Conservation (phyloP, 2,888 invertebrate genomes). For the Ptilodon capucinus region DNA sequence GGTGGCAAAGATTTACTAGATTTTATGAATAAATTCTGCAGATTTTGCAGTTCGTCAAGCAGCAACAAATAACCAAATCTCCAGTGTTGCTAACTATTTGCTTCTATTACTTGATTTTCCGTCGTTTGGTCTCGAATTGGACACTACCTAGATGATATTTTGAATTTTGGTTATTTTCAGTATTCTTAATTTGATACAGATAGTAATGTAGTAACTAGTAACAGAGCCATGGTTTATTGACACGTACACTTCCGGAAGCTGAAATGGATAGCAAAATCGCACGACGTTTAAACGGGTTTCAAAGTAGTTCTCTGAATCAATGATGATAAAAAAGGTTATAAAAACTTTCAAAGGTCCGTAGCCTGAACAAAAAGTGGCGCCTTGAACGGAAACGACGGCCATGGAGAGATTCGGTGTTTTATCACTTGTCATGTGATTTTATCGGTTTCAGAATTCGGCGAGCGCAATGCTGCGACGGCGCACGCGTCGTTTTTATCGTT, state of each 20-base stretch:
- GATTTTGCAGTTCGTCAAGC: too few relatives aligned
- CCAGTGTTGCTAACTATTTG: too few relatives aligned
- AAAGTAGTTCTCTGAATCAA: background rate
- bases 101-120: too few relatives aligned
- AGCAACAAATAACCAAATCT: too few relatives aligned
- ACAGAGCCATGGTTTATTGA: background rate
- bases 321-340: background rate
- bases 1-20: background rate
- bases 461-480: background rate
- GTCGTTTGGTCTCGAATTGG: too few relatives aligned
- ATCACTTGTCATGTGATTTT: constrained; percentile 20
- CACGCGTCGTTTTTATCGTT: background rate
- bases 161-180: too few relatives aligned
- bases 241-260: background rate
- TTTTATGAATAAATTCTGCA: background rate
- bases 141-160: too few relatives aligned
- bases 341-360: background rate
- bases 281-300: background rate
- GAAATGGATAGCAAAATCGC: background rate
- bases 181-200: too few relatives aligned
- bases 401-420: constrained; percentile 10
- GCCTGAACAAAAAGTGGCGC: constrained; percentile 5
- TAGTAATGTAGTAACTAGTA: too few relatives aligned
- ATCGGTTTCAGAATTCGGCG: background rate
- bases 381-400: constrained; percentile 14